Conservation (phyloP, 2,113 vertebrate genomes). For the Tragulus kanchil region DNA sequence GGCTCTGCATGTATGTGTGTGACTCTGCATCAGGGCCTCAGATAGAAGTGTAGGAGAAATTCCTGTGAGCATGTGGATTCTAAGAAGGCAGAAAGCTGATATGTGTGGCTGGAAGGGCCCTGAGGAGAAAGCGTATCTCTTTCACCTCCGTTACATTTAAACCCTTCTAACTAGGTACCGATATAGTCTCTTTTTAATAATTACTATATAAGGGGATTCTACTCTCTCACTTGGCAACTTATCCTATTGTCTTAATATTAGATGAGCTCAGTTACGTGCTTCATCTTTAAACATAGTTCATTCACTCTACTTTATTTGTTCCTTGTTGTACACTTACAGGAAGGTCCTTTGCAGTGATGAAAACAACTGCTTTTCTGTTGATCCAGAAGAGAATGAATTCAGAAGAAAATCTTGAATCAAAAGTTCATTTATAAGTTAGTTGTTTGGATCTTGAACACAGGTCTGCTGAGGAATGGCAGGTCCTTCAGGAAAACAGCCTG, state of each 20-base stretch:
- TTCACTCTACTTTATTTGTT: neutral
- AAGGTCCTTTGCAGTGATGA: neutral
- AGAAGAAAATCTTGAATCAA: neutral
- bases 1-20: neutral
- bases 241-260: constrained; percentile 12
- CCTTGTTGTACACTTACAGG: neutral
- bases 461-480: neutral
- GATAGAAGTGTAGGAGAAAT: neutral
- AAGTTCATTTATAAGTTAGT: constrained; percentile 8
- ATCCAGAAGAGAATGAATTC: constrained; percentile 32
- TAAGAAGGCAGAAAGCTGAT: neutral
- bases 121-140: neutral
- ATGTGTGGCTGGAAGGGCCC: neutral
- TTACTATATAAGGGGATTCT: neutral
- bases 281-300: neutral
- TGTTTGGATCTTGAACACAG: neutral
- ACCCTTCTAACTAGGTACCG: neutral
- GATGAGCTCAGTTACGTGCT: neutral
- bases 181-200: constrained; percentile 13
- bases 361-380: neutral
- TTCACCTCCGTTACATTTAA: constrained; percentile 6
- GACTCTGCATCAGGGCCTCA: neutral
- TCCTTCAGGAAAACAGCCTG: neutral
- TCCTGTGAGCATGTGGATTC: neutral
- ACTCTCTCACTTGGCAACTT: neutral